These are phyloP conservation scores for Dione vanillae DNA, from an alignment of 2,888 invertebrate genomes.

Conservation along the genomic window DNA sequence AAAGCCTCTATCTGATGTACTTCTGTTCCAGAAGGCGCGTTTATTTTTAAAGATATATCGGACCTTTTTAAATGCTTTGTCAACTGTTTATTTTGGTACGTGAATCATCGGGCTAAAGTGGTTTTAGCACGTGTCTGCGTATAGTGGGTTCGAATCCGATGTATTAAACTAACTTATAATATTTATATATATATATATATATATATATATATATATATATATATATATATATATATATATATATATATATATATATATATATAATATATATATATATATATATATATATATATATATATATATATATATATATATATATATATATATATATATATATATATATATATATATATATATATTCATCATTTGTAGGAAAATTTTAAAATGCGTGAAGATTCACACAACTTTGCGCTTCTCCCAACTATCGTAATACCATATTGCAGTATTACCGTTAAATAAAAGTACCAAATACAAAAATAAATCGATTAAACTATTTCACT, in stretches of 20 bases:
- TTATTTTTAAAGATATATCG: slow-evolving; percentile 57
- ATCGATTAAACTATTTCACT: slow-evolving; percentile 22
- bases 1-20: slow-evolving; percentile 77
- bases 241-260: no score
- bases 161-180: no score
- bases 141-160: not conserved
- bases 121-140: not conserved
- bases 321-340: no score
- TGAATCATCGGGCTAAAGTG: slow-evolving; percentile 40
- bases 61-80: slow-evolving; percentile 62
- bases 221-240: no score
- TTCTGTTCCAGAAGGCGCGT: slow-evolving; percentile 63
- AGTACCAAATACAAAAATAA: slow-evolving; percentile 15
- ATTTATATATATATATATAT: no score
- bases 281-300: no score
- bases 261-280: no score
- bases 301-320: no score
- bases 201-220: no score
- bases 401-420: not conserved
- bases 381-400: not conserved
- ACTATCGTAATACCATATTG: not conserved
- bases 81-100: slow-evolving; percentile 53
- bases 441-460: slow-evolving; percentile 19
- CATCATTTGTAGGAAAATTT: no score
- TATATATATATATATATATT: no score